Evolutionary conservation across 2,113 vertebrate genomes (phyloP), one percentile per base, ranked within the genome.

Genomic region (Sinocyclocheilus anshuiensis): DNA sequence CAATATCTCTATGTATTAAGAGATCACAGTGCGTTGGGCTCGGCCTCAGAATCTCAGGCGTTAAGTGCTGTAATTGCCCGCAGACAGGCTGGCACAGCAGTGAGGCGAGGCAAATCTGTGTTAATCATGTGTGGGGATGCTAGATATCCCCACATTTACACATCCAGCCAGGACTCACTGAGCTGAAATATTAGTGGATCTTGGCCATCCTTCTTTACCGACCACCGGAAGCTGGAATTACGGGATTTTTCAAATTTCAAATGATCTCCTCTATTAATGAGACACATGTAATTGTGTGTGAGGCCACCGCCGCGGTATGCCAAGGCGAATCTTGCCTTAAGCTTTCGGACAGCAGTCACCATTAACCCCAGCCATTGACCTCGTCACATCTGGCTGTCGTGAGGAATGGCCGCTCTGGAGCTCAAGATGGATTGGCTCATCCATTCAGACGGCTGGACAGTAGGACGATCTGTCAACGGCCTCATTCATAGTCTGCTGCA

Each of bases 261-360:
- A 90, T 76, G 81, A 88, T 81, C 84, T 74, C 83, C 69, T 88
- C 84, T 85, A 87, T 87, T 83, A 88, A 74, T 10, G 29, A 82
- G 78, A 81, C 61, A 29, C 74, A 48, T 86, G 85, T 92, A 92
- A 94, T 67, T 89, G 81, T 53, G 53, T 78, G 89, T 89, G 92
- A 94, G 88, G 79, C 87, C 8, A 42, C 57, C 1, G 81, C 24
- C 5, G 77, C 91, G 90, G 93, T 93, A 89, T 93, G 89, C 92
- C 91, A 92, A 92, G 86, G 88, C 55, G 89, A 83, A 91, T 83
- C 91, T 93, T 1, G 93, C 92, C 93, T 94, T 93, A 95, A 91
- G 90, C 89, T 92, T 92, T 93, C 84, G 24, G 86, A 81, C 94
- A 96, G 96, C 96, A 95, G 89, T 97, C 96, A 96, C 95, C 94